Evolutionary conservation across 2,888 invertebrate genomes (phyloP).

Genomic region (Sphecodes monilicornis): DNA sequence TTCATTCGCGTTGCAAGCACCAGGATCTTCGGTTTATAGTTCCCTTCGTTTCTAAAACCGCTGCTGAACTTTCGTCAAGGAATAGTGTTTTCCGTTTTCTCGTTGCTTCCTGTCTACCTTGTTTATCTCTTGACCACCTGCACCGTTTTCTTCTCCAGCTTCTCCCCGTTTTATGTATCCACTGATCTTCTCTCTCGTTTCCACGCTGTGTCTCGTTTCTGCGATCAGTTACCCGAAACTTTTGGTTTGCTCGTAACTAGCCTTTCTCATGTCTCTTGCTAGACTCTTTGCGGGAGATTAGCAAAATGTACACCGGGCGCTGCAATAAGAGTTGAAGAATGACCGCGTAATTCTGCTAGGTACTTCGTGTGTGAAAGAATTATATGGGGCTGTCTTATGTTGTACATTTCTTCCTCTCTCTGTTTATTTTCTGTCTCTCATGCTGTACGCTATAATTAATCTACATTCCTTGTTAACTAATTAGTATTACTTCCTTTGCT

Average conservation of each 20-base stretch:
- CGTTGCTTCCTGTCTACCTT: conserved; percentile 24
- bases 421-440: background rate
- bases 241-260: conserved; percentile 2
- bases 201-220: too few species aligned
- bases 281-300: conserved; percentile 32
- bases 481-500: too few species aligned
- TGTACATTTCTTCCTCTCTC: background rate
- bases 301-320: conserved; percentile 35
- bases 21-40: conserved; percentile 10
- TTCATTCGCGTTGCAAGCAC: conserved; percentile 5
- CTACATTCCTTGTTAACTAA: background rate
- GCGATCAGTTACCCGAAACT: conserved; percentile 29
- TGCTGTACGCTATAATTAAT: background rate
- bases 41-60: conserved; percentile 62
- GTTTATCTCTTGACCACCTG: conserved; percentile 59
- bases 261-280: background rate
- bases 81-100: conserved; percentile 63
- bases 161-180: conserved; percentile 5
- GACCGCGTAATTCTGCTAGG: background rate
- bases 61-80: conserved; percentile 80
- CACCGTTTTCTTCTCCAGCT: conserved; percentile 30
- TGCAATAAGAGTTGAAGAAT: background rate
- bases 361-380: background rate
- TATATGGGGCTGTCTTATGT: background rate
- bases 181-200: conserved; percentile 17